These are phyloP conservation scores for Metopia argyrocephala DNA, from an alignment of 2,888 invertebrate genomes.

Conservation along the genomic window DNA sequence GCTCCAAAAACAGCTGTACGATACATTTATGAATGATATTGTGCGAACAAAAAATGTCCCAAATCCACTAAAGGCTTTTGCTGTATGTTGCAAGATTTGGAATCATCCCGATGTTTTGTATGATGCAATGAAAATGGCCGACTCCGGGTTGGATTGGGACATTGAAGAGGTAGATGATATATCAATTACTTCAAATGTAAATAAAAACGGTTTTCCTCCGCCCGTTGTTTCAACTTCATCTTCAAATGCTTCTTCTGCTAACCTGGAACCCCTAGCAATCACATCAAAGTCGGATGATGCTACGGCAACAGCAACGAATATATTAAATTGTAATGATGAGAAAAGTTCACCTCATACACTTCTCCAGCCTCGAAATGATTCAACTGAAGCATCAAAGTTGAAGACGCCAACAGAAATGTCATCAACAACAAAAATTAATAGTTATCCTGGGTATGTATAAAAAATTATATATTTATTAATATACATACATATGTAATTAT, in stretches of 20 bases:
- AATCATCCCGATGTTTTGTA: conserved; percentile 96
- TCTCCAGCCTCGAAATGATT: conserved; percentile 4
- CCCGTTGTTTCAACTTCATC: conserved; percentile 6
- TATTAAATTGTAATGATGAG: background rate
- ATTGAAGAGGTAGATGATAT: conserved; percentile 85
- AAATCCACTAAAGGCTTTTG: conserved; percentile 98
- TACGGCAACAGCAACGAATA: background rate
- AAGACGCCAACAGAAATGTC: background rate
- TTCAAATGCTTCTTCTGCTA: background rate
- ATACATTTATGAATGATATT: conserved; percentile 95
- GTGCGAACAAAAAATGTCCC: conserved; percentile 91
- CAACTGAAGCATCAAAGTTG: conserved; percentile 4
- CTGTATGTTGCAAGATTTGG: conserved; percentile 99
- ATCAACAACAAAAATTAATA: conserved; percentile 29
- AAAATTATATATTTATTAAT: background rate
- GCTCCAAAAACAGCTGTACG: conserved; percentile 93
- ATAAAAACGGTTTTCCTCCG: conserved; percentile 53
- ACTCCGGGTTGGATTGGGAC: conserved; percentile 88
- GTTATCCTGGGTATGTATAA: conserved; percentile 47
- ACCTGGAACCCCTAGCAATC: background rate
- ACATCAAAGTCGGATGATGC: background rate
- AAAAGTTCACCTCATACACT: background rate
- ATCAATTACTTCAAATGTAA: conserved; percentile 25
- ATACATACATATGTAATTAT: background rate
- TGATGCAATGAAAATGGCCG: conserved; percentile 90